These are phyloP conservation scores for Aphelenchoides bicaudatus DNA, from an alignment of 2,888 invertebrate genomes.

Conservation along the genomic window DNA sequence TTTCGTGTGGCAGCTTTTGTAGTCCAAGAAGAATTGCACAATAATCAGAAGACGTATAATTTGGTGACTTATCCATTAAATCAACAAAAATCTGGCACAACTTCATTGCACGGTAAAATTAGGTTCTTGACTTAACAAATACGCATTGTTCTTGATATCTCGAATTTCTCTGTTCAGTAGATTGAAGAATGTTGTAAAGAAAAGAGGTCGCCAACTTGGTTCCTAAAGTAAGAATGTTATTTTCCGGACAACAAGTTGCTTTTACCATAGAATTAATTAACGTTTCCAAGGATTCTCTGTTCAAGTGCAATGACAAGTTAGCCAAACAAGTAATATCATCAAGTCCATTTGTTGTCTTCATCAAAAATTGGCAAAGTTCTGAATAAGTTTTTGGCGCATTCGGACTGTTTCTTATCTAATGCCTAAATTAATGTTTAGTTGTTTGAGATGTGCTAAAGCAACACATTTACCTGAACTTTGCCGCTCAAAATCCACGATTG, in stretches of 20 bases:
- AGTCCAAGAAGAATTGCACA: constrained; percentile 5
- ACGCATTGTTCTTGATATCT: neutral
- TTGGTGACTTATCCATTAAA: neutral
- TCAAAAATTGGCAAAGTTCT: neutral
- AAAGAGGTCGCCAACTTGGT: neutral
- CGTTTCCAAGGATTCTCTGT: neutral
- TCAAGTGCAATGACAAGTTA: neutral
- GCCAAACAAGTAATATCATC: neutral
- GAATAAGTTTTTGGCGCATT: constrained; percentile 1
- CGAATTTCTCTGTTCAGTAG: neutral
- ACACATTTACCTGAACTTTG: too few species aligned
- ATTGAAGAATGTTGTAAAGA: neutral
- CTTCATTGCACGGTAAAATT: neutral
- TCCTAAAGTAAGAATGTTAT: constrained; percentile 10
- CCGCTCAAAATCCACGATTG: too few species aligned
- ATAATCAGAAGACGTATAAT: neutral
- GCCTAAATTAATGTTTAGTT: too few species aligned
- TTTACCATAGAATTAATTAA: neutral
- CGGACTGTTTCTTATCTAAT: too few species aligned
- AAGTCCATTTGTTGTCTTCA: neutral
- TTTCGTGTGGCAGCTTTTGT: neutral
- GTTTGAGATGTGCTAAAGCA: too few species aligned
- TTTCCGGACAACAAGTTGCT: neutral
- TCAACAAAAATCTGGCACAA: constrained; percentile 12
- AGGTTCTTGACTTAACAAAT: neutral